Evolutionary conservation across 2,113 vertebrate genomes (phyloP), one percentile per base, ranked within the genome.

Genomic region (Catagonus wagneri): DNA sequence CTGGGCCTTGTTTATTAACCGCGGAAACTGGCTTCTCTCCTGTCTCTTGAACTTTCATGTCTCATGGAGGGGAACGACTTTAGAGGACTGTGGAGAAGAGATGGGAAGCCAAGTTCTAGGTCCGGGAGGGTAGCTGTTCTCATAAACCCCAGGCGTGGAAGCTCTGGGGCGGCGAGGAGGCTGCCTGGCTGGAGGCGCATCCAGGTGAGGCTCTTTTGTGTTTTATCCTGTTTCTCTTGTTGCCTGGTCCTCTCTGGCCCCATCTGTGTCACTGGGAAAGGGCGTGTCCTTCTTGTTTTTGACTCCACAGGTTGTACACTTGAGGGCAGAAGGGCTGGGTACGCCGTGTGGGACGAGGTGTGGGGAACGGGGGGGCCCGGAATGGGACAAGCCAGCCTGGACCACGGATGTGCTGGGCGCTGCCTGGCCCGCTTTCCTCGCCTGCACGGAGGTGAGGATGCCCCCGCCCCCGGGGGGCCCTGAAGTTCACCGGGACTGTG

Each of bases 361-460:
- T 11, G 0, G 1, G 36, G 36, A 23, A 13, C 15, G 0, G 1
- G 36, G 36, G 29, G 4, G 3, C 2, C 23, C 19, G 32, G 60
- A 13, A 15, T 15, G 60, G 54, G 54, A 80, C 10, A 32, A 22
- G 56, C 71, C 39, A 22, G 20, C 74, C 9, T 50, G 63, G 27
- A 27, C 39, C 39, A 11, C 19, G 0, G 9, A 12, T 3, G 12
- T 54, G n/a, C n/a, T 32, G 34, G 14, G 16, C 10, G 14, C 16
- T 20, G 15, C 34, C 68, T 60, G 6, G 11, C 63, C 17, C 3
- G 71, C 63, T n/a, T 71, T 52, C 16, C 6, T 39, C 10, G 39
- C 56, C 27, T 44, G 44, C 44, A 44, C 44, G 8, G 44, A 4
- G 5, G 44, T 8, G 44, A 4, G 8, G 44, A 8, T 44, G 44